Evolutionary conservation across 2,797 vertebrate genomes (phyloP), one percentile per base, ranked within the genome.

Genomic region (Tadarida brasiliensis): DNA sequence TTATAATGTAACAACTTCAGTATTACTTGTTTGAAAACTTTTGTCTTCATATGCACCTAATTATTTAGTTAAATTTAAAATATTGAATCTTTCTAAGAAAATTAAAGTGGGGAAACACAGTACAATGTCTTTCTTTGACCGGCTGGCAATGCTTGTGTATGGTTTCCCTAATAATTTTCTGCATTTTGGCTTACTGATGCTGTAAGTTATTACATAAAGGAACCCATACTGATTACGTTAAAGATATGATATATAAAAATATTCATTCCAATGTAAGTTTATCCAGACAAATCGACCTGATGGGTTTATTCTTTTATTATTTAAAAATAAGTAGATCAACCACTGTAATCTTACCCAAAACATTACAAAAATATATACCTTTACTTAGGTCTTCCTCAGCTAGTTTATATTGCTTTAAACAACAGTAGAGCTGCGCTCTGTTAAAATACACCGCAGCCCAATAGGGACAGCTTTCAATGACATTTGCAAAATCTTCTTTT

Each of bases 371-470:
- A 44, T n/a, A 63, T 33, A 59, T 97, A 99, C 98, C 98, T 98
- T 98, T 97, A 73, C 94, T 98, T 93, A 98, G 97, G 82, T 98
- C 98, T 94, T 95, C 97, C 76, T 99, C 98, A 39, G 98, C 98
- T 67, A 97, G 91, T 35, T 98, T 86, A 92, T 98, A 98, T 78
- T 98, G 97, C 90, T 98, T 98, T 92, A 99, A 97, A 80, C 93
- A 97, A 90, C 94, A 97, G 96, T 97, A 94, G 12, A 99, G 98
- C 90, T 98, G 98, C 61, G 98, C 98, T 94, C 98, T 98, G 96
- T 98, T 99, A 93, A 99, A 99, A 98, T 98, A 99, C 1, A 97
- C 95, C 61, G 98, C 95, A 94, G 98, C 97, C 96, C 98, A 99
- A 68, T 95, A 96, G 3, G 98, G 98, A 90, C 97, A 99, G 17